Conservation (phyloP, 2,797 vertebrate genomes). For the Lindbergichthys nudifrons region DNA sequence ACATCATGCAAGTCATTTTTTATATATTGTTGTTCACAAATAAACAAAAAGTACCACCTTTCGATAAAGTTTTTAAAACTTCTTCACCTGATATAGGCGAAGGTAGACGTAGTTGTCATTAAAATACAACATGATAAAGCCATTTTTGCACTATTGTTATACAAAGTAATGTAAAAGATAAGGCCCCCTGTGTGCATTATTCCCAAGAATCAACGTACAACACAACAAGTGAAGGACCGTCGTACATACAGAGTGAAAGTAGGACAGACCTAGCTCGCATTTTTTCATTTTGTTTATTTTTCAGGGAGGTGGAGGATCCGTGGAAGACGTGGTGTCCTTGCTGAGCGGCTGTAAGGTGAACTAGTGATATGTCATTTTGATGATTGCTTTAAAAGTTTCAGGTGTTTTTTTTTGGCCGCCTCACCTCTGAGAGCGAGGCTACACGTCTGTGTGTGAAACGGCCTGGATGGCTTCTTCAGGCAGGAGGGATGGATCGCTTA, state of each 20-base stretch:
- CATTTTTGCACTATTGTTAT: constrained; percentile 6
- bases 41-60: constrained; percentile 43
- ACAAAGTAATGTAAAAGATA: neutral
- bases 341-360: constrained; percentile 26
- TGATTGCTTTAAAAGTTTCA: constrained; percentile 13
- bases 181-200: constrained; percentile 1
- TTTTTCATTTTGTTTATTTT: neutral
- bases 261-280: neutral
- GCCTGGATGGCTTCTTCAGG: constrained; percentile 90
- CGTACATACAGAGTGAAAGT: neutral
- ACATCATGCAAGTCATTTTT: constrained; percentile 32
- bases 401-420: constrained; percentile 12
- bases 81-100: constrained; percentile 1
- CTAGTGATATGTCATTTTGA: constrained; percentile 21
- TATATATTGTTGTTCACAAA: constrained; percentile 40
- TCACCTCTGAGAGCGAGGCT: constrained; percentile 52
- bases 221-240: constrained; percentile 1
- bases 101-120: constrained; percentile 16
- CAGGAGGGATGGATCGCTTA: constrained; percentile 89
- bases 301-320: constrained; percentile 7
- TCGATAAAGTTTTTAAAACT: constrained; percentile 20
- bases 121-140: constrained; percentile 21
- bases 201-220: constrained; percentile 6
- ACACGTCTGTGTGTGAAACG: constrained; percentile 78
- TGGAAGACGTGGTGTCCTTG: constrained; percentile 43